Percentiles rank a stretch among this genome's conserved stretches.
These are phyloP conservation scores for Lethenteron reissneri DNA, from an alignment of 2,113 vertebrate species.

Conservation along the genomic window DNA sequence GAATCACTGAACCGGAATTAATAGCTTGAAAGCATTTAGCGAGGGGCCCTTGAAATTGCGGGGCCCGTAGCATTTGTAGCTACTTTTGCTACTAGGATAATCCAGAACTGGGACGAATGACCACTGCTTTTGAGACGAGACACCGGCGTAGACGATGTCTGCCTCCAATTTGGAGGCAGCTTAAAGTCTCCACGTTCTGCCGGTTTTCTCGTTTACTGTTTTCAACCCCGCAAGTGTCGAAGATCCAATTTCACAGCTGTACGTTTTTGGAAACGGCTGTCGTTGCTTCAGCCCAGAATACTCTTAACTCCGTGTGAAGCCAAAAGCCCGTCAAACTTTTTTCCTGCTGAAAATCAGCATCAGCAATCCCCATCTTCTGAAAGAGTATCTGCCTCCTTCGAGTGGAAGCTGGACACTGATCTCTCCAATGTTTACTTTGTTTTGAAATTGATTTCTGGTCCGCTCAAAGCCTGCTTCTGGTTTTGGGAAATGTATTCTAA, in stretches of 20 bases:
- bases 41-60: too few species aligned
- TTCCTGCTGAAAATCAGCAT: conserved; percentile 8
- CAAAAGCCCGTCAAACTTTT: conserved; percentile 10
- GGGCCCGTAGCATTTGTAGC: too few species aligned
- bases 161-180: too few species aligned
- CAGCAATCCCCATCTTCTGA: conserved; percentile 9
- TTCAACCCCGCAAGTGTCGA: not conserved
- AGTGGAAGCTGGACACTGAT: conserved; percentile 8
- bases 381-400: conserved; percentile 10
- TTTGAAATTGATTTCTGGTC: too few species aligned
- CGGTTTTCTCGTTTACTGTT: not conserved
- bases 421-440: conserved; percentile 9
- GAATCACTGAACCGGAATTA: too few species aligned
- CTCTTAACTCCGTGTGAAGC: conserved; percentile 8
- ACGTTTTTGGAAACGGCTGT: conserved; percentile 1
- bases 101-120: too few species aligned
- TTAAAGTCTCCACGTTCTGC: too few species aligned
- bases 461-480: too few species aligned
- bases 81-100: too few species aligned
- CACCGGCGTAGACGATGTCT: too few species aligned
- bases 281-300: conserved; percentile 5
- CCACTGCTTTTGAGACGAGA: too few species aligned
- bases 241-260: not conserved
- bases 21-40: too few species aligned
- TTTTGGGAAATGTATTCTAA: conserved; percentile 11